Base-by-base conservation (phyloP, 2,888 invertebrate species). In the Marronus borbonicus region DNA sequence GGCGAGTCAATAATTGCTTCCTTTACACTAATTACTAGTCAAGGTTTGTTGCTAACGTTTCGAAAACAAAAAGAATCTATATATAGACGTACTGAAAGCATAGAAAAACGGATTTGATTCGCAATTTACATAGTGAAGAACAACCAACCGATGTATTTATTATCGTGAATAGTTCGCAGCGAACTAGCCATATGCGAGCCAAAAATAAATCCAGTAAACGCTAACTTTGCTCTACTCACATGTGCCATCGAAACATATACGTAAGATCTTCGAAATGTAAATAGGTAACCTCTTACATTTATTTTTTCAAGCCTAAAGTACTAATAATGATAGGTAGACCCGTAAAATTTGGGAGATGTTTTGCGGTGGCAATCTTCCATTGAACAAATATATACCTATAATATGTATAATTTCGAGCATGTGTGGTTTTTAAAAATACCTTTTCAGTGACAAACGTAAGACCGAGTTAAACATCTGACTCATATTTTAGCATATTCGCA, bases 101-200 rank as follows among this genome's bases (percentile, higher is more conserved):
- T 14, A 10, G 62, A 62, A 62, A 62, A 62, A 24, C 14, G 10
- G 14, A 24, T 62, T 28, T 24, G n/a, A 44, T 36, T 65, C 1
- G 39, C 39, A 39, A 55, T 50, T 24, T 20, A 55, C 55, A 55
- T 55, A 55, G n/a, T 20, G 2, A 17, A 20, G 55, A 72, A 58
- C 39, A 39, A 39, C 14, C 39, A 44, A 24, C 60, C 52, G n/a
- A 17, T 36, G 55, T 70, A 58, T 70, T 60, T 20, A 14, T 74
- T 60, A 39, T 39, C 39, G 44, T 62, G 60, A 58, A 72, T 70
- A 55, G 70, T 31, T 39, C 12, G 55, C 31, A 60, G 39, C 49
- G 2, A 39, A 74, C 72, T 74, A 60, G 24, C 72, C 72, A 74
- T 74, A 74, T 74, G 72, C 44, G 72, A 39, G 39, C 72, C 72